Conservation (phyloP, 2,113 vertebrate genomes). For the Turnix velox region DNA sequence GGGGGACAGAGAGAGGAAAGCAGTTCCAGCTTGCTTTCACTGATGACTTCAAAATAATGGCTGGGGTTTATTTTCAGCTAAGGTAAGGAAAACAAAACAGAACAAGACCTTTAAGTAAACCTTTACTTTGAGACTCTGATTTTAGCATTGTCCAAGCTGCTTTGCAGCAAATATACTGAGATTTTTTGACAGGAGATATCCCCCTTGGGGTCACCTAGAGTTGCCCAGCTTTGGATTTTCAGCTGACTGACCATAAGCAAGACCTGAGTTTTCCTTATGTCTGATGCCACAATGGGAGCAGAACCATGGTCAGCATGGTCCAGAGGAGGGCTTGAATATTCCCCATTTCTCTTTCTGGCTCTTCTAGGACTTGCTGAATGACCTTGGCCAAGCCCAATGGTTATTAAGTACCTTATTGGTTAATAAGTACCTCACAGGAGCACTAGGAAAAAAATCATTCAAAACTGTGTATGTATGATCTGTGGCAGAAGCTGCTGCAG, state of each 20-base stretch:
- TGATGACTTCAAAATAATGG: background rate
- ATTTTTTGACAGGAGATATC: background rate
- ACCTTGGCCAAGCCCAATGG: background rate
- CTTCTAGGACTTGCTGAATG: background rate
- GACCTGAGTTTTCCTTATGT: background rate
- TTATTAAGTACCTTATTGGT: constrained; percentile 47
- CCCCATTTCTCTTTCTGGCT: background rate
- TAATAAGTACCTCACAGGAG: constrained; percentile 1
- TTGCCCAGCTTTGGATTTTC: background rate
- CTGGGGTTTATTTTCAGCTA: background rate
- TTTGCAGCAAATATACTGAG: background rate
- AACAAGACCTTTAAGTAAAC: background rate
- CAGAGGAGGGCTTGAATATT: background rate
- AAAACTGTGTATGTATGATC: fast-evolving
- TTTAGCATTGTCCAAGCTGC: background rate
- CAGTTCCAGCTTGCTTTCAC: background rate
- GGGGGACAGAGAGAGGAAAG: background rate
- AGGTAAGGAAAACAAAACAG: background rate
- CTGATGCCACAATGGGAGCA: background rate
- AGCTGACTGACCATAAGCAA: background rate
- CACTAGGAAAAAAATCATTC: background rate
- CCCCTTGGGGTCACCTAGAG: background rate
- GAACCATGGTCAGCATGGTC: background rate
- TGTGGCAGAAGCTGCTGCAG: background rate
- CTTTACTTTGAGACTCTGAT: background rate